Evolutionary conservation across 2,797 vertebrate species (phyloP), one percentile per base, ranked within the genome.

Genomic region (Thalassophryne amazonica): DNA sequence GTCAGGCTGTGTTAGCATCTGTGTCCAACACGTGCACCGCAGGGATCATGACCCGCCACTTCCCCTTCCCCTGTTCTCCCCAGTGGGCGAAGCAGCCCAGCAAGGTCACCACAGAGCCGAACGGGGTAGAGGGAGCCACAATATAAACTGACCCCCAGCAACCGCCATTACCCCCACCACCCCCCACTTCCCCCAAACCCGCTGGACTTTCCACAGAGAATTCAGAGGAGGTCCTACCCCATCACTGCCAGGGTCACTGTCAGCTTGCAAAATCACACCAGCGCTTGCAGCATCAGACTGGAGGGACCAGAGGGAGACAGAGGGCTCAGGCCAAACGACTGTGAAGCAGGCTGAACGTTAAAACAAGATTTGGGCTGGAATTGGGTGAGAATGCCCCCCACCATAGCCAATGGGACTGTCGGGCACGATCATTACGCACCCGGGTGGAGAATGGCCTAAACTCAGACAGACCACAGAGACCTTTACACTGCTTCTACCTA

Each of bases 1-100:
- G 85, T 93, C 93, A 92, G 90, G 89, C 88, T 88, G 77, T 50
- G 90, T 93, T 94, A 93, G 86, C 87, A 78, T 93, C 91, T 91
- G 82, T 66, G 73, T 85, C 85, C 75, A 86, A 90, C 87, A 89
- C 85, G 79, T 86, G 84, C 84, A 91, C 92, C 85, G 75, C 72
- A 77, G 87, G 91, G 93, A 92, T 93, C 91, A 53, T 87, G 92
- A 96, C 94, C 94, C 88, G 81, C 63, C 75, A 82, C 73, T 78
- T 92, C 92, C 91, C 89, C 72, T 85, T 91, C 76, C 77, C 74
- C 65, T 51, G 73, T 50, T 79, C 83, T 84, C 78, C 87, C 88
- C 83, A 63, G 67, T 79, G 85, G 88, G 87, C 77, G 78, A 46
- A 78, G 56, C 35, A 56, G 67, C 68, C 75, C 78, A 66, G 73